Evolutionary conservation across 2,797 vertebrate genomes (phyloP), one percentile per base, ranked within the genome.

Genomic region (Diglossa cyanea): DNA sequence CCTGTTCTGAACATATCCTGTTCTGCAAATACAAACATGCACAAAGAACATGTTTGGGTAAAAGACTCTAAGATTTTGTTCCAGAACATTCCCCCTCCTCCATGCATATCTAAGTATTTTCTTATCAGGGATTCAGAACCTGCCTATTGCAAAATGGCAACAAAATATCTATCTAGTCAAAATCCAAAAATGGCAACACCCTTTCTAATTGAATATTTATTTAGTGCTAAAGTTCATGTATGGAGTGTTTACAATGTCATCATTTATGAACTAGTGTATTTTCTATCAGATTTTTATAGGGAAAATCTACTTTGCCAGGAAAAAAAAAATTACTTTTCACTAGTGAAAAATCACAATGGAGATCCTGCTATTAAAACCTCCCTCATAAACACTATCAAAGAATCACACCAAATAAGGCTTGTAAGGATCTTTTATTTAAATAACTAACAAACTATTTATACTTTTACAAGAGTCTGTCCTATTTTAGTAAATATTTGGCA

Each of bases 361-460:
- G 97, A 97, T 96, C 94, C 93, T 96, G 86, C 93, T 97, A 88
- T 96, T 97, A 95, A 96, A 96, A 86, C 79, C 35, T 1, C 11
- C 65, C 54, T 84, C 88, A 96, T 88, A 95, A 98, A 97, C 88
- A 96, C 81, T 96, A 97, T 98, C 96, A 97, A 97, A 97, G 95
- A 95, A 97, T 86, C 97, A 91, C 96, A 97, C 98, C 98, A 98
- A 98, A 98, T 98, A 98, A 97, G 98, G 98, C 89, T 91, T 95
- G 93, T 58, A 94, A 95, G 93, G 84, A 96, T 88, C 96, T 96
- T 98, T 97, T 98, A 98, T 98, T 98, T 98, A 98, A 98, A 97
- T 97, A 98, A 97, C 97, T 98, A 98, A 97, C 97, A 97, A 98
- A 98, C 97, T 98, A 98, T 98, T 98, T 98, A 98, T 97, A 98